phyloP scores from a whole-genome alignment of 2,113 vertebrate species.

The Microcebus ravelobensis region DNA sequence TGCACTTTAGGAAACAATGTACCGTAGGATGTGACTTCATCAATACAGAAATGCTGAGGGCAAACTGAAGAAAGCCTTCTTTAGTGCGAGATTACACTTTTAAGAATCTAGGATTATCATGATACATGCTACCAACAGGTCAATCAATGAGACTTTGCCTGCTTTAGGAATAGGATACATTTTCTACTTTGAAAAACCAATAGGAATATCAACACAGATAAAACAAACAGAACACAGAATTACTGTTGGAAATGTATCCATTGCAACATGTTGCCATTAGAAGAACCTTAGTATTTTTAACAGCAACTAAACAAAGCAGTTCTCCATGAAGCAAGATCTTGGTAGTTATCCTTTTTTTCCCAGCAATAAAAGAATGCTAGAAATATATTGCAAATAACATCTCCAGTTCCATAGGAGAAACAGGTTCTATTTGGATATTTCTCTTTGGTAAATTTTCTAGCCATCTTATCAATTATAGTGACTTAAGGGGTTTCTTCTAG shows the following conservation, averaged over 20 bases:
- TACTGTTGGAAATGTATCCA: neutral
- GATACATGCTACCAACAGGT: neutral
- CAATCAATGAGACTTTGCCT: neutral
- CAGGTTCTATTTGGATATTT: neutral
- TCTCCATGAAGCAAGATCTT: neutral
- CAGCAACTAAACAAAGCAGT: neutral
- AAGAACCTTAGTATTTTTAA: neutral
- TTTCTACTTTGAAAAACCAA: conserved; percentile 22
- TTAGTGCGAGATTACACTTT: neutral
- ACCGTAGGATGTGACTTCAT: neutral
- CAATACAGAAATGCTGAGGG: neutral
- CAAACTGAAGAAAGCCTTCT: neutral
- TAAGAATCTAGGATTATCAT: neutral
- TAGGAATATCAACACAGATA: neutral
- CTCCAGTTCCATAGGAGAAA: neutral
- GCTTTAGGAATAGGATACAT: neutral
- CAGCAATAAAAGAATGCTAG: neutral
- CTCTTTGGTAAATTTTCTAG: neutral
- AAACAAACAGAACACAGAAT: neutral
- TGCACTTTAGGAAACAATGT: neutral
- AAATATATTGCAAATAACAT: neutral
- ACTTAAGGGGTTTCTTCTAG: neutral
- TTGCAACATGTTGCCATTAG: neutral
- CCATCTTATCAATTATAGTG: neutral
- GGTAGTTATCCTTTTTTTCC: neutral